Base-by-base conservation (phyloP, 2,888 invertebrate species). In the Sycophila texana region DNA sequence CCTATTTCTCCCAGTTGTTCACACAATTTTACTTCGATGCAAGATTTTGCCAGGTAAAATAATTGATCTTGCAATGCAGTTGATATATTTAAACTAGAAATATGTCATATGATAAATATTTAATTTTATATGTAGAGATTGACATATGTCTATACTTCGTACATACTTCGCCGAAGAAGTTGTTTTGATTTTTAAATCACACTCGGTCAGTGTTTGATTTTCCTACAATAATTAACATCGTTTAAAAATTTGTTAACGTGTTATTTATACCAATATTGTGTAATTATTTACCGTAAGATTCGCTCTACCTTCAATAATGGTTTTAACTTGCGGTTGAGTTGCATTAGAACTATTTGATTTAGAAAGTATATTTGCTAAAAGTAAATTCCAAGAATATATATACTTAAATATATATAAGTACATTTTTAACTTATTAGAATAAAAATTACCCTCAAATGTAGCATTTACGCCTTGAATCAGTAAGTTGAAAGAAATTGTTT, bases 361-460 rank as follows among this genome's bases (percentile, higher is more conserved):
- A 49, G 53, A 39, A 53, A 26, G 16, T 49, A 51, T 12, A 20
- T 4, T n/a, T n/a, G n/a, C 14, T 14, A n/a, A 16, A 13, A 4
- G 49, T 58, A 20, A 20, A n/a, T 4, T 22, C 10, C 2, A 49
- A 49, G 20, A 4, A n/a, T n/a, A n/a, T n/a, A n/a, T n/a, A n/a
- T n/a, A 39, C 16, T 30, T 30, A 61, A 30, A n/a, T n/a, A 30
- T 0, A 7, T 30, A 4, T 18, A 57, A 57, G 7, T 2, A 10
- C 0, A 18, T 30, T 4, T 30, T n/a, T n/a, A n/a, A n/a, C n/a
- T n/a, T n/a, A n/a, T n/a, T n/a, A n/a, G 4, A 60, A 47, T 60
- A 20, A 14, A 72, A 57, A 30, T 70, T 63, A 83, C 84, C 84
- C 60, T 47, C 73, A 20, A 84, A 83, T 51, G 61, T 51, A 12